phyloP scores from a whole-genome alignment of 1,140 invertebrate genomes.

The Tetramorium parvispinum region DNA sequence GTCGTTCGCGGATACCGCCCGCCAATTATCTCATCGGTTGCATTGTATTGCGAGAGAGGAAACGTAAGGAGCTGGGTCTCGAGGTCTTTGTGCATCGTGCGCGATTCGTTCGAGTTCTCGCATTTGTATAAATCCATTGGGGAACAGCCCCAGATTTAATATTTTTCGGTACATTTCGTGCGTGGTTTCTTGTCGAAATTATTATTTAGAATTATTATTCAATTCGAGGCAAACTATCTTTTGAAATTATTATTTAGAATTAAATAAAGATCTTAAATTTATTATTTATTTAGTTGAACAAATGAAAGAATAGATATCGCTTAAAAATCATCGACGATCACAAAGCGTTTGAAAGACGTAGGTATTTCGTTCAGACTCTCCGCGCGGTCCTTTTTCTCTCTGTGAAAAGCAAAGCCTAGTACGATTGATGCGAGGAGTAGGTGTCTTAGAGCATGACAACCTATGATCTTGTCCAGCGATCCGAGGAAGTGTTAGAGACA shows the following conservation, averaged over 20 bases:
- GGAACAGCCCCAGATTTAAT: neutral
- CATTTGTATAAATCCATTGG: neutral
- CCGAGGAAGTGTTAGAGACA: neutral
- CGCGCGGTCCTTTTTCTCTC: too few species aligned
- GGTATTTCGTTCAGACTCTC: neutral
- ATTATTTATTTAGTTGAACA: neutral
- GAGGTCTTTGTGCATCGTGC: slow-evolving; percentile 5
- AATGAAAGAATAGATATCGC: neutral
- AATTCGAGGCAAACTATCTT: neutral
- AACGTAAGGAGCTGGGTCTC: neutral
- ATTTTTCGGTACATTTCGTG: neutral
- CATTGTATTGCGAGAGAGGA: slow-evolving; percentile 35
- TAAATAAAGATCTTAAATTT: neutral
- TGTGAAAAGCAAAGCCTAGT: neutral
- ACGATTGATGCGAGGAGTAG: neutral
- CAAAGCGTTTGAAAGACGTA: neutral
- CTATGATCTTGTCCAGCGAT: slow-evolving; percentile 18
- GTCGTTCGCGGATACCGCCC: slow-evolving; percentile 35
- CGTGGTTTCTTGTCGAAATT: neutral
- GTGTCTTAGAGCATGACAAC: neutral
- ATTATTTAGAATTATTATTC: neutral
- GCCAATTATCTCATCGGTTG: slow-evolving; percentile 38
- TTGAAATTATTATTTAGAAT: neutral
- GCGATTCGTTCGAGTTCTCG: neutral
- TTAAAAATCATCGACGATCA: neutral